Percentiles rank a stretch among this genome's conserved stretches.
These are phyloP conservation scores for Callinectes sapidus DNA, from an alignment of 2,888 invertebrate species.

Conservation along the genomic window DNA sequence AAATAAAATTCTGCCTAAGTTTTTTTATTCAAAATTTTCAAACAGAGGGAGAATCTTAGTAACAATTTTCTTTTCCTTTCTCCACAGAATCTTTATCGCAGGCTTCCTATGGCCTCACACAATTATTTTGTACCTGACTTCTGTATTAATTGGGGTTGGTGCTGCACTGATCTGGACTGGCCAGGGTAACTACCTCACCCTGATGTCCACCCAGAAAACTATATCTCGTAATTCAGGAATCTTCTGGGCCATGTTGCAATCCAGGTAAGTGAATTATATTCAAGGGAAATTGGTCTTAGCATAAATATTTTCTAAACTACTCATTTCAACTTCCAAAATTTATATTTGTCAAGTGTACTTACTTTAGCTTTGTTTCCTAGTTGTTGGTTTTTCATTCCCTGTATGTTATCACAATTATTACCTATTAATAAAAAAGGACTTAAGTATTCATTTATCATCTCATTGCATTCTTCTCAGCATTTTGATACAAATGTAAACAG, in stretches of 20 bases:
- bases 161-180: slow-evolving; percentile 96
- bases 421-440: not conserved
- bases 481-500: not conserved
- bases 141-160: slow-evolving; percentile 90
- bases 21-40: not conserved
- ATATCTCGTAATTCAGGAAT: slow-evolving; percentile 96
- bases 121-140: slow-evolving; percentile 89
- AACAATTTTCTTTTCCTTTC: slow-evolving; percentile 72
- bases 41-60: not conserved
- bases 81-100: slow-evolving; percentile 88
- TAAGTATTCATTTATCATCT: not conserved
- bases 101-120: slow-evolving; percentile 90
- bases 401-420: not conserved
- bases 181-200: slow-evolving; percentile 91
- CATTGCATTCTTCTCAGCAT: not conserved
- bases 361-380: not conserved
- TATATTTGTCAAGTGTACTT: not conserved
- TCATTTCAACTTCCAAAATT: not conserved
- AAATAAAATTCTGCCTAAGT: not conserved
- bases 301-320: not conserved
- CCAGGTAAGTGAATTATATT: slow-evolving; percentile 80
- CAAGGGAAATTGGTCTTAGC: not conserved
- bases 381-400: not conserved
- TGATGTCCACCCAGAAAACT: slow-evolving; percentile 90
- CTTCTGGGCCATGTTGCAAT: slow-evolving; percentile 97